Percentiles rank a stretch among this genome's conserved stretches.
Evolutionary conservation across 1,140 invertebrate species (phyloP).

Genomic region (Pentalonia nigronervosa): DNA sequence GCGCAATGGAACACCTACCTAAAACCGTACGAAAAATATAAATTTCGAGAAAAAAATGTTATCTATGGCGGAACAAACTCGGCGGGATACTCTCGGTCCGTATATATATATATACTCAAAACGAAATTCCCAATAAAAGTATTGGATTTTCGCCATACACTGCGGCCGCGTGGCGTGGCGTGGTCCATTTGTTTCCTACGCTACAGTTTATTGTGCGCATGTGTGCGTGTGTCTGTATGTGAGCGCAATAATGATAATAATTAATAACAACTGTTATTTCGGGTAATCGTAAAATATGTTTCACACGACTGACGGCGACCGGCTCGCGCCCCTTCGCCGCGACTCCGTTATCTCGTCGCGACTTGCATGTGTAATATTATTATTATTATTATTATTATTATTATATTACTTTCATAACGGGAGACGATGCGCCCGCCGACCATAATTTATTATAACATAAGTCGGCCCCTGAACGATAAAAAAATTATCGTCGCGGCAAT

Average conservation of each 20-base stretch:
- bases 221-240: not conserved
- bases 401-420: not conserved
- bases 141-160: too few relatives aligned
- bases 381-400: not conserved
- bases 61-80: too few relatives aligned
- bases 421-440: too few relatives aligned
- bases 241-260: conserved; percentile 15
- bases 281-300: conserved; percentile 21
- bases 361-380: not conserved
- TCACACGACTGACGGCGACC: not conserved
- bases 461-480: not conserved
- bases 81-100: too few relatives aligned
- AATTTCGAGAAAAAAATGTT: too few relatives aligned
- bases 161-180: too few relatives aligned
- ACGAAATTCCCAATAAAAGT: too few relatives aligned
- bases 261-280: conserved; percentile 53
- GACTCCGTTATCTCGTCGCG: not conserved
- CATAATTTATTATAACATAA: not conserved
- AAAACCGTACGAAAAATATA: too few relatives aligned
- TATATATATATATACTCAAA: too few relatives aligned
- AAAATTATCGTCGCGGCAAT: not conserved
- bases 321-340: not conserved
- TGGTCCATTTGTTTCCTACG: too few relatives aligned
- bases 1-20: too few relatives aligned
- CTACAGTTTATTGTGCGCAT: not conserved